Percentiles rank a stretch among this genome's conserved stretches.
Conservation (phyloP, 2,888 invertebrate species). For the Thumatha senex region DNA sequence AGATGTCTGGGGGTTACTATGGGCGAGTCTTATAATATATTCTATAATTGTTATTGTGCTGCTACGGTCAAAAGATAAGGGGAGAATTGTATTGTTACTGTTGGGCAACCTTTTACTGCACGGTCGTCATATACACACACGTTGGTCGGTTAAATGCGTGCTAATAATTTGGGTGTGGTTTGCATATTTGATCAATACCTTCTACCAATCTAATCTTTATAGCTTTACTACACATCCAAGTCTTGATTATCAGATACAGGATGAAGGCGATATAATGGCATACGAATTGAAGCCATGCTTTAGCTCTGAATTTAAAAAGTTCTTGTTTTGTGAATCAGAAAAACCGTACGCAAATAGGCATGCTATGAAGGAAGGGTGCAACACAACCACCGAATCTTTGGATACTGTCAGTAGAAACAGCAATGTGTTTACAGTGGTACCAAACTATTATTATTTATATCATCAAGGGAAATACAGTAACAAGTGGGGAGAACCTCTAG, state of each 20-base stretch:
- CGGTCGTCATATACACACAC: slow-evolving; percentile 24
- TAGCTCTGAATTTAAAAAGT: slow-evolving; percentile 23
- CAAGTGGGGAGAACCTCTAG: slow-evolving; percentile 4
- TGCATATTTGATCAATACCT: slow-evolving; percentile 41
- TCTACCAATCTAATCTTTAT: slow-evolving; percentile 45
- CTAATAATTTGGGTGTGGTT: slow-evolving; percentile 45
- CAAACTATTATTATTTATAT: slow-evolving; percentile 6
- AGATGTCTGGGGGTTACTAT: slow-evolving; percentile 18
- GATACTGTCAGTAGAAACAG: slow-evolving; percentile 2
- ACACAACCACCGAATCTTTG: slow-evolving; percentile 4
- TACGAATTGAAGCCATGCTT: slow-evolving; percentile 51
- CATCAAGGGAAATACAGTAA: slow-evolving; percentile 4
- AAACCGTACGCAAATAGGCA: not conserved
- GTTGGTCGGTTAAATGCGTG: slow-evolving; percentile 22
- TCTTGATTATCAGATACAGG: slow-evolving; percentile 43
- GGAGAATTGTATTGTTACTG: slow-evolving; percentile 35
- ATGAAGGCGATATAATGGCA: slow-evolving; percentile 34
- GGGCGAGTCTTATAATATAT: slow-evolving; percentile 12
- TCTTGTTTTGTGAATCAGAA: not conserved
- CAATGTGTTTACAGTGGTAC: slow-evolving; percentile 4
- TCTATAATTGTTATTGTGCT: slow-evolving; percentile 4
- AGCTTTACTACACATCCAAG: slow-evolving; percentile 42
- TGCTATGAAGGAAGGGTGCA: slow-evolving; percentile 16
- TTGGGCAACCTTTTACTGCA: slow-evolving; percentile 42
- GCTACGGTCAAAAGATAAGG: slow-evolving; percentile 30